Percentiles rank a stretch among this genome's conserved stretches.
Conservation (phyloP, 2,888 invertebrate species). For the Cloeon dipterum region DNA sequence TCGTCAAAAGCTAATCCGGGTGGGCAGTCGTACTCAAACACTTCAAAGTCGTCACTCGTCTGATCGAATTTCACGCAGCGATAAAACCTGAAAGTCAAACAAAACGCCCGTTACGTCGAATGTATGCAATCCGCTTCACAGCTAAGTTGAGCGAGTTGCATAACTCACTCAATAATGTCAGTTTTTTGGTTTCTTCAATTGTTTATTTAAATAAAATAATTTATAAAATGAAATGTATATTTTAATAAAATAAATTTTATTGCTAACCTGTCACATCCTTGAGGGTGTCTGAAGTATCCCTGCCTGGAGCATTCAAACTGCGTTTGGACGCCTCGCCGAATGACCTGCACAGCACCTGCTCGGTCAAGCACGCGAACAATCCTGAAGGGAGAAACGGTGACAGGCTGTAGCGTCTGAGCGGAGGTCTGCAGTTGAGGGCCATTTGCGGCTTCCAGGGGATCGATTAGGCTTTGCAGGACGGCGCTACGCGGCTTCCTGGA, state of each 20-base stretch:
- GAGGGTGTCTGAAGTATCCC: constrained; percentile 56
- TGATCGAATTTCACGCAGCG: constrained; percentile 63
- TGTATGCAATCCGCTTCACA: not conserved
- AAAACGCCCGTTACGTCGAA: too few relatives aligned
- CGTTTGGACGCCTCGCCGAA: constrained; percentile 47
- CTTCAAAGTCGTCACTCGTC: constrained; percentile 45
- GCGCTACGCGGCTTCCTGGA: constrained; percentile 38
- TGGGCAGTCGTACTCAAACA: constrained; percentile 63
- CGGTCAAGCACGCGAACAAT: constrained; percentile 50
- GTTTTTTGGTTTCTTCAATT: too few relatives aligned
- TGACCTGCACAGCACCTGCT: constrained; percentile 43
- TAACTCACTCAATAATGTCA: too few relatives aligned
- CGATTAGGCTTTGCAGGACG: constrained; percentile 34
- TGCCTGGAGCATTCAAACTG: constrained; percentile 52
- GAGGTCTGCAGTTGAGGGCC: constrained; percentile 3
- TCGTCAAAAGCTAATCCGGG: constrained; percentile 53
- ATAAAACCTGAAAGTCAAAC: constrained; percentile 34
- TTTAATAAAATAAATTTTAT: too few relatives aligned
- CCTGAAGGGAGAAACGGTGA: constrained; percentile 45
- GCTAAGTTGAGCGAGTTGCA: not conserved
- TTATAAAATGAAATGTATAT: too few relatives aligned
- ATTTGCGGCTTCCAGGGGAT: constrained; percentile 19
- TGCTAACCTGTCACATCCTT: constrained; percentile 35
- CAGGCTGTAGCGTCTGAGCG: constrained; percentile 21
- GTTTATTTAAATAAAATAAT: too few relatives aligned